Evolutionary conservation across 2,888 invertebrate genomes (phyloP).

Genomic region (Thera obeliscata): DNA sequence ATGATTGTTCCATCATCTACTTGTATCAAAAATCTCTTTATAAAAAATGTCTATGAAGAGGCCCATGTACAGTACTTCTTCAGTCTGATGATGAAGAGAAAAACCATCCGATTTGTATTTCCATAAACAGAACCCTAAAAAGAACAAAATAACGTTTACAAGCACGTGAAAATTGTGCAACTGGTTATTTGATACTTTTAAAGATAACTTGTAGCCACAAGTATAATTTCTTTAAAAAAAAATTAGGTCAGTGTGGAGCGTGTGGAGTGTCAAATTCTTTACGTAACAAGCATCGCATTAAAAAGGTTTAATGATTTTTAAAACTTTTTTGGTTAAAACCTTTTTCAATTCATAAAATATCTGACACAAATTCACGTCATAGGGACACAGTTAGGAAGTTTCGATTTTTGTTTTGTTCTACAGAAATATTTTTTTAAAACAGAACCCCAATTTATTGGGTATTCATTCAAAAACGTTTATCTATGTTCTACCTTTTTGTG

Average conservation of each 20-base stretch:
- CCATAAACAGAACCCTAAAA: neutral
- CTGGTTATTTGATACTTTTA: conserved; percentile 15
- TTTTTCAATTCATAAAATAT: conserved; percentile 6
- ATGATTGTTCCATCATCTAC: no score
- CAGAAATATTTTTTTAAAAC: no score
- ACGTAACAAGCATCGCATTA: conserved; percentile 6
- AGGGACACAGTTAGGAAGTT: neutral
- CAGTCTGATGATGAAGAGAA: no score
- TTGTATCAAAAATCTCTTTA: no score
- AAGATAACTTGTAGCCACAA: neutral
- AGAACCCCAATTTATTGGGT: no score
- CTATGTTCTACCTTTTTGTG: no score
- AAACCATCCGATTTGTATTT: no score
- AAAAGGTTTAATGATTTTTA: neutral
- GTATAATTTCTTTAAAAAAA: conserved; percentile 11
- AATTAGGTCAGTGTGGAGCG: conserved; percentile 18
- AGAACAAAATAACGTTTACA: conserved; percentile 10
- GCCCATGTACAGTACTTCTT: no score
- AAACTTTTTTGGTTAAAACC: conserved; percentile 4
- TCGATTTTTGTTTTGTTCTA: neutral
- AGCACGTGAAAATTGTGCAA: conserved; percentile 27
- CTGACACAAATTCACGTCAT: conserved; percentile 3
- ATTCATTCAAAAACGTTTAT: no score
- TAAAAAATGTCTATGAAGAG: no score
- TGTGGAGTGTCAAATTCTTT: conserved; percentile 6